phyloP scores from a whole-genome alignment of 2,797 vertebrate genomes.

The Falco novaeseelandiae region DNA sequence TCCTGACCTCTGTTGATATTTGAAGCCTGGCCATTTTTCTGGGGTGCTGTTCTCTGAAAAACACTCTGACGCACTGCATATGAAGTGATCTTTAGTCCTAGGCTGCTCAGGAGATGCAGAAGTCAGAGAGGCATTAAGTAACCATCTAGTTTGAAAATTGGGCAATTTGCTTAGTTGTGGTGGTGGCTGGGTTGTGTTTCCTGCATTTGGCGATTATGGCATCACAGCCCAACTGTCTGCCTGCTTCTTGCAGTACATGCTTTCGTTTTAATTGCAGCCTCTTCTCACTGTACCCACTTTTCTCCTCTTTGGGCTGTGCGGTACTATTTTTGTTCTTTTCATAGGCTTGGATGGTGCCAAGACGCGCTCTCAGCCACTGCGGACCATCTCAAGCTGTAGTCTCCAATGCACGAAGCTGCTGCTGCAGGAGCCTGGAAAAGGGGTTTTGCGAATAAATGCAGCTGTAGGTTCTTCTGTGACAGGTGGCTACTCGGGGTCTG shows the following conservation, averaged over 20 bases:
- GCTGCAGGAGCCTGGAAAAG: neutral
- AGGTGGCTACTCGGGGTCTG: neutral
- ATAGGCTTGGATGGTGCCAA: neutral
- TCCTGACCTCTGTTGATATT: neutral
- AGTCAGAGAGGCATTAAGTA: neutral
- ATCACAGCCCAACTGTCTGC: neutral
- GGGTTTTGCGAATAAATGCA: neutral
- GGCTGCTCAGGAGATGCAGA: neutral
- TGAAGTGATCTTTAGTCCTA: neutral
- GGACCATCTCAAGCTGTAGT: neutral
- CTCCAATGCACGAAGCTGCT: neutral
- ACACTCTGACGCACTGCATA: fast-evolving
- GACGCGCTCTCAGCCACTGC: fast-evolving
- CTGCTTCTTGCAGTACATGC: fast-evolving
- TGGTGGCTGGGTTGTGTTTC: neutral
- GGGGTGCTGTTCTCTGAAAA: neutral
- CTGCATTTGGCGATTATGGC: fast-evolving
- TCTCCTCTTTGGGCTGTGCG: too few species aligned
- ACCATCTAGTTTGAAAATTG: neutral
- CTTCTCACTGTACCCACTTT: neutral
- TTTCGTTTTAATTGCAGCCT: neutral
- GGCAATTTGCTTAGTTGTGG: neutral
- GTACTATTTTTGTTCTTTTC: neutral
- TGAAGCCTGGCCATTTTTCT: neutral
- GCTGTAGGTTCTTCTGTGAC: neutral